Conservation (phyloP, 2,888 invertebrate genomes). For the Mesorhabditis sp. region DNA sequence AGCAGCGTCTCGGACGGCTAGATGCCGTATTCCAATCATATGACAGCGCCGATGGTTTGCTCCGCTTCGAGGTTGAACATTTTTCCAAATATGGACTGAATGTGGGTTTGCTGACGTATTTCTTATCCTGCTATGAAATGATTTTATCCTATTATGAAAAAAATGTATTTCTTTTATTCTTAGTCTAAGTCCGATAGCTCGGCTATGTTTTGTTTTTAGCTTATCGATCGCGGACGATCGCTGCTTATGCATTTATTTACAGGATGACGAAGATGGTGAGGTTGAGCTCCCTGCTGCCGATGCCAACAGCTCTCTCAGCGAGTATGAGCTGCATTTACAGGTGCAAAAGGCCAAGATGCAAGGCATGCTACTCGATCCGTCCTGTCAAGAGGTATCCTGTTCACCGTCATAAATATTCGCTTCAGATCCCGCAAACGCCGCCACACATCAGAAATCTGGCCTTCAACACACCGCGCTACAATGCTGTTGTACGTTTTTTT, state of each 20-base stretch:
- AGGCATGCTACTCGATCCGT: neutral
- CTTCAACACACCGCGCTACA: too few species aligned
- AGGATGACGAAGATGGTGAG: neutral
- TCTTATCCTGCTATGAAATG: too few species aligned
- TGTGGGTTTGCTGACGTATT: neutral
- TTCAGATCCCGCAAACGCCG: too few species aligned
- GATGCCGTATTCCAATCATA: neutral
- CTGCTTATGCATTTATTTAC: neutral
- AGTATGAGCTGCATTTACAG: neutral
- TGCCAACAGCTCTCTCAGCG: neutral
- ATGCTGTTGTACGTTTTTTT: too few species aligned
- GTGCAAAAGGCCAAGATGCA: slow-evolving; percentile 4
- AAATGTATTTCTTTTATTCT: too few species aligned
- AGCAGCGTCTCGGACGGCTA: neutral
- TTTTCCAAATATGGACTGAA: slow-evolving; percentile 1
- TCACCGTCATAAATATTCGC: too few species aligned
- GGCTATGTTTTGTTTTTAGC: too few species aligned
- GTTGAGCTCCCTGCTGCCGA: neutral
- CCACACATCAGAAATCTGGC: too few species aligned
- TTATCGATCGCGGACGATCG: too few species aligned
- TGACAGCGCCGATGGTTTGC: neutral
- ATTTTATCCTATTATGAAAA: too few species aligned
- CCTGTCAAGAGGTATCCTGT: too few species aligned
- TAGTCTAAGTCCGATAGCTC: too few species aligned
- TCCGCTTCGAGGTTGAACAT: neutral